phyloP scores from a whole-genome alignment of 2,888 invertebrate genomes.

The Nomada goodeniana region DNA sequence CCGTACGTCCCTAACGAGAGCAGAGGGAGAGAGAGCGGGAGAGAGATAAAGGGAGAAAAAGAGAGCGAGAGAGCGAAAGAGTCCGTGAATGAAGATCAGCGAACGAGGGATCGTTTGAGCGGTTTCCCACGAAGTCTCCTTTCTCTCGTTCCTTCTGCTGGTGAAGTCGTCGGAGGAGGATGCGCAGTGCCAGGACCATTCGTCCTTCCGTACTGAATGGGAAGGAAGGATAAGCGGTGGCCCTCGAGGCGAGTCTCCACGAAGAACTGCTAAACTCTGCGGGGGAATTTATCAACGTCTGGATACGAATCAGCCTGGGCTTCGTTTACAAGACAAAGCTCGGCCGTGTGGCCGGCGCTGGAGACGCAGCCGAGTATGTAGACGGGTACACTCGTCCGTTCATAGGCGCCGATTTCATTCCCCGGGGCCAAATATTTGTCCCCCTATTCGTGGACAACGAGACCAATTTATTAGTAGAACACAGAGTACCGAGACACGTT shows the following conservation, averaged over 20 bases:
- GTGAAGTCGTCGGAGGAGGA: slow-evolving; percentile 53
- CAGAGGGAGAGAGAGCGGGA: not conserved
- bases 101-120: slow-evolving; percentile 75
- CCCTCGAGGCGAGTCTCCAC: slow-evolving; percentile 59
- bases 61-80: slow-evolving; percentile 1
- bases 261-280: slow-evolving; percentile 71
- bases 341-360: slow-evolving; percentile 75
- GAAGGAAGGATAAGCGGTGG: slow-evolving; percentile 67
- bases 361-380: slow-evolving; percentile 44
- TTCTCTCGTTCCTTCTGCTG: slow-evolving; percentile 43
- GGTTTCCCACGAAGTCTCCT: slow-evolving; percentile 75
- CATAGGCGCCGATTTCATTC: slow-evolving; percentile 68
- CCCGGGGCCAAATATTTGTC: slow-evolving; percentile 3
- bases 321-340: slow-evolving; percentile 84
- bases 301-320: slow-evolving; percentile 83
- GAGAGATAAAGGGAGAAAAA: not conserved
- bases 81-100: slow-evolving; percentile 64
- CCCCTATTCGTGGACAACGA: not conserved
- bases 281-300: slow-evolving; percentile 84
- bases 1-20: slow-evolving; percentile 33
- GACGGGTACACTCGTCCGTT: slow-evolving; percentile 55
- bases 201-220: slow-evolving; percentile 69
- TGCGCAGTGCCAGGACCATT: slow-evolving; percentile 66
- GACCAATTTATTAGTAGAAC: not conserved
- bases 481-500: not conserved